phyloP scores from a whole-genome alignment of 2,888 invertebrate species.

The Volucella inanis region DNA sequence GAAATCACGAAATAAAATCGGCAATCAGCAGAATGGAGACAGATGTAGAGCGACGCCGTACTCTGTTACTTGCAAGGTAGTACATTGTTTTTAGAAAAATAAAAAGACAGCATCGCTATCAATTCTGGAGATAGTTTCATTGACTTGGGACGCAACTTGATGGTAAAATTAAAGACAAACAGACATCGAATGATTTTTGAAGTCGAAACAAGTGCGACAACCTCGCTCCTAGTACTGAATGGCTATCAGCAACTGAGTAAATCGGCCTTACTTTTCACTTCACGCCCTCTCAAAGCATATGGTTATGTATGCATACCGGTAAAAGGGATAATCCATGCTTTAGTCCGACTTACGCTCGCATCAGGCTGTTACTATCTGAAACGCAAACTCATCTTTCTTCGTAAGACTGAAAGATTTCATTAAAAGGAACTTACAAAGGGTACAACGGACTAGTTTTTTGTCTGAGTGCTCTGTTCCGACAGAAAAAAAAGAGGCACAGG shows the following conservation, averaged over 20 bases:
- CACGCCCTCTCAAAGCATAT: constrained; percentile 10
- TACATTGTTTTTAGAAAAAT: neutral
- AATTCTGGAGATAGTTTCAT: neutral
- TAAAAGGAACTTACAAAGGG: no score
- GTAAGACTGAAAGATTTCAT: no score
- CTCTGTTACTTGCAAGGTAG: neutral
- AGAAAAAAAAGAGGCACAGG: no score
- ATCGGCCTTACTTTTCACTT: constrained; percentile 1
- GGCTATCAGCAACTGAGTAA: constrained; percentile 9
- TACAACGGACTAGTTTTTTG: no score
- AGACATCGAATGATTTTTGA: neutral
- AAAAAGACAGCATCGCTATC: neutral
- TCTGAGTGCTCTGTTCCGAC: no score
- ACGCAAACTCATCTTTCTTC: no score
- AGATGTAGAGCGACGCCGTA: no score
- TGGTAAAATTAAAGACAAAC: neutral
- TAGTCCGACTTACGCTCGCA: no score
- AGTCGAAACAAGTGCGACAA: neutral
- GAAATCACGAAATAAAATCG: neutral
- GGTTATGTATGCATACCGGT: constrained; percentile 13
- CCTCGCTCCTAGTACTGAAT: neutral
- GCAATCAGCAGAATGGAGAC: no score
- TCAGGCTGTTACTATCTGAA: no score
- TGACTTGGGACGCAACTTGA: neutral
- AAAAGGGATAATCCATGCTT: no score